Conservation (phyloP, 2,797 vertebrate species). For the Spinibarbus caldwelli region DNA sequence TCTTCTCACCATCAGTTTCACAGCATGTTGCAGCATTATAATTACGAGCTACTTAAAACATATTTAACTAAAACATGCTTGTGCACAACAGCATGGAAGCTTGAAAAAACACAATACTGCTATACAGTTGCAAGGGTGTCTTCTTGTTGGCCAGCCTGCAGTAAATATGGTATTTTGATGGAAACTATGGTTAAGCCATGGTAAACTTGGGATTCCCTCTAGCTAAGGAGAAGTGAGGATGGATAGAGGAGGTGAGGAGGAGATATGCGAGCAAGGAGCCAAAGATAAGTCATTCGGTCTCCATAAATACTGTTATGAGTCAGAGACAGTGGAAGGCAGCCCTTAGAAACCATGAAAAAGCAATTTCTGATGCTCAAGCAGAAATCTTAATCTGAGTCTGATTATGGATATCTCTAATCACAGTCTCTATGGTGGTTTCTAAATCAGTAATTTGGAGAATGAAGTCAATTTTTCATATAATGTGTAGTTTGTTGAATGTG, state of each 20-base stretch:
- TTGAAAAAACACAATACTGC: too few relatives aligned
- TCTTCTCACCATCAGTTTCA: background rate
- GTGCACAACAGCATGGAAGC: background rate
- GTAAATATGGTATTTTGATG: slow-evolving; percentile 8
- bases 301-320: slow-evolving; percentile 48
- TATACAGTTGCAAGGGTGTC: background rate
- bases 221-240: background rate
- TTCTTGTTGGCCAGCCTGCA: background rate
- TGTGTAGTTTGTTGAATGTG: too few relatives aligned
- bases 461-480: background rate
- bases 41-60: background rate
- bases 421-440: slow-evolving; percentile 18
- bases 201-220: background rate
- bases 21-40: background rate
- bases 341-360: slow-evolving; percentile 47
- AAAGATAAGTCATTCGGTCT: slow-evolving; percentile 41
- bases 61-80: background rate
- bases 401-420: slow-evolving; percentile 52
- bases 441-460: background rate
- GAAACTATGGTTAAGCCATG: background rate
- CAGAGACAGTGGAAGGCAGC: slow-evolving; percentile 43
- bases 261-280: slow-evolving; percentile 16
- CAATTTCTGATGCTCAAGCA: slow-evolving; percentile 47
- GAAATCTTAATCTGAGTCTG: slow-evolving; percentile 47
- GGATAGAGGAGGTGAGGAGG: slow-evolving; percentile 19